phyloP scores from a whole-genome alignment of 2,797 vertebrate genomes.

The Prionace glauca region DNA sequence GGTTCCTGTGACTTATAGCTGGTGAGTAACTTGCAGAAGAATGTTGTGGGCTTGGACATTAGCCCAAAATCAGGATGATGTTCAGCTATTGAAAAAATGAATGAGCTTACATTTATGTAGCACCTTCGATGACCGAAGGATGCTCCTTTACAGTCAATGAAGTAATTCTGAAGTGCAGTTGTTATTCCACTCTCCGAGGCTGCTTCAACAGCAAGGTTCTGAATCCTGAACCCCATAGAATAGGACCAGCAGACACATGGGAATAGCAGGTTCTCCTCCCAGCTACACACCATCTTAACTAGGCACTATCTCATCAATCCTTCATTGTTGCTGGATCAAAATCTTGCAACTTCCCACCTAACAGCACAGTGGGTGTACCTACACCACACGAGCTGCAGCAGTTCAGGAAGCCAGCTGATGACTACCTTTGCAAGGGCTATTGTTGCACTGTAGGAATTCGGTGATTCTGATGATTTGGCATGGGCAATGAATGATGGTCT shows the following conservation, averaged over 20 bases:
- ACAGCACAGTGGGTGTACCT: background rate
- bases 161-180: background rate
- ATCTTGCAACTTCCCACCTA: background rate
- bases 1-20: background rate
- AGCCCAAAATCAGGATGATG: background rate
- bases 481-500: background rate
- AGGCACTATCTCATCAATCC: background rate
- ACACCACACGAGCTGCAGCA: background rate
- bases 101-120: background rate
- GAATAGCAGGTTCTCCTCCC: background rate
- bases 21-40: background rate
- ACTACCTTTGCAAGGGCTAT: no score
- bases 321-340: background rate
- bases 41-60: background rate
- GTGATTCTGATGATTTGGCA: background rate
- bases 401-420: background rate
- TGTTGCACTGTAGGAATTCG: no score
- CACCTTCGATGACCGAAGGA: background rate
- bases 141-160: background rate
- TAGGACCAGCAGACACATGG: background rate
- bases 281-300: background rate
- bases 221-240: background rate
- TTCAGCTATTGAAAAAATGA: background rate
- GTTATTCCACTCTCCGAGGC: background rate
- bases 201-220: background rate